Evolutionary conservation across 1,140 invertebrate species (phyloP).

Genomic region (Lordiphosa clarofinis): DNA sequence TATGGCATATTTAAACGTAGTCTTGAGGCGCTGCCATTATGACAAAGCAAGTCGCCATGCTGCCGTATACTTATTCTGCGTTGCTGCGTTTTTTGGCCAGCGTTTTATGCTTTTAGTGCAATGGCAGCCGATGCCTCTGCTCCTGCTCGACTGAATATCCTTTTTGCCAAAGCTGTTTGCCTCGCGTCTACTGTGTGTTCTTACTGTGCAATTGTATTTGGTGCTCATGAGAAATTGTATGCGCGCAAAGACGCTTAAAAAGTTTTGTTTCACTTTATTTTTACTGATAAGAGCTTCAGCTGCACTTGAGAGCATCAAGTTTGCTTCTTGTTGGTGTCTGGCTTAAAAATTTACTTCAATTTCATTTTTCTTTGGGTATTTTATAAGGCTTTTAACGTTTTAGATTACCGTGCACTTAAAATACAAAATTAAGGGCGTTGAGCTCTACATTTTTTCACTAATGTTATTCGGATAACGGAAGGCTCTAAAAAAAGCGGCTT

Average conservation of each 20-base stretch:
- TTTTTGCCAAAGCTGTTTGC: conserved; percentile 62
- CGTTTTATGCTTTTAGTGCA: conserved; percentile 43
- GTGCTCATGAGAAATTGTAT: conserved; percentile 75
- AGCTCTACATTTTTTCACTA: too few relatives aligned
- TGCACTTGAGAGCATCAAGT: conserved; percentile 58
- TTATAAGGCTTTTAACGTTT: conserved; percentile 10
- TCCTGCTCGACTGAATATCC: conserved; percentile 52
- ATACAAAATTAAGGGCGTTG: too few relatives aligned
- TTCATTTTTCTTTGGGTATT: conserved; percentile 49
- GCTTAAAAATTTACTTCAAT: conserved; percentile 59
- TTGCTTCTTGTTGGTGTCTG: conserved; percentile 46
- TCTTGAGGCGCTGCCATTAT: conserved; percentile 53
- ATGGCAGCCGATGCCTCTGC: conserved; percentile 23
- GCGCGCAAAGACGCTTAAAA: conserved; percentile 73
- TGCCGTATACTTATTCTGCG: conserved; percentile 23
- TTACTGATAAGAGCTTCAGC: conserved; percentile 56
- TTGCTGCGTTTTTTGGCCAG: conserved; percentile 4
- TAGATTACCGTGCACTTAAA: neutral
- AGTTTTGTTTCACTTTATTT: conserved; percentile 45
- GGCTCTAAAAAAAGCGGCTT: too few relatives aligned
- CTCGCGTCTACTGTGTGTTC: conserved; percentile 25
- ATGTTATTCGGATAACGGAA: too few relatives aligned
- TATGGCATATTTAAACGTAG: conserved; percentile 48
- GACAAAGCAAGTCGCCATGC: conserved; percentile 29
- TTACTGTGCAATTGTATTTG: conserved; percentile 77